Conservation (phyloP, 1,140 invertebrate genomes). For the Marisa cornuarietis region DNA sequence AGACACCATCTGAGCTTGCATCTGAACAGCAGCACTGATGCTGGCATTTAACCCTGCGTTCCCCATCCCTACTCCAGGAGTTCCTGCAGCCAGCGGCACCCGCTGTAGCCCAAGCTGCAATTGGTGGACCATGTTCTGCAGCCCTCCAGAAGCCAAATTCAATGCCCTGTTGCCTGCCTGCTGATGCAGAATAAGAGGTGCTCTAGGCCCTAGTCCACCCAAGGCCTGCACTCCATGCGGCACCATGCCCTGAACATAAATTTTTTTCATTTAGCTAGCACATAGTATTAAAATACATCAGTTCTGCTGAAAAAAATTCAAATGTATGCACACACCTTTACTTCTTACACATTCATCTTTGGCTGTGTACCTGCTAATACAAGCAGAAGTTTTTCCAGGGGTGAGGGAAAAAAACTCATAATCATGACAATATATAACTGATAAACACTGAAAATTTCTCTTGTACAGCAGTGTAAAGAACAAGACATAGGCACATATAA, state of each 20-base stretch:
- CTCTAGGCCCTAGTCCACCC: neutral
- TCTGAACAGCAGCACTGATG: too few relatives aligned
- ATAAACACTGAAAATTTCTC: neutral
- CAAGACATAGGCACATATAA: too few relatives aligned
- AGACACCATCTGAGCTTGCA: too few relatives aligned
- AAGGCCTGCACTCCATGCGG: neutral
- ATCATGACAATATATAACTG: neutral
- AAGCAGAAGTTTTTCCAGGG: constrained; percentile 91
- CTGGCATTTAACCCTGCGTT: too few relatives aligned
- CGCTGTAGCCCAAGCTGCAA: too few relatives aligned
- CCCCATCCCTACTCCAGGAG: too few relatives aligned
- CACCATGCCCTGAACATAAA: neutral
- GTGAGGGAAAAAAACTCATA: constrained; percentile 67
- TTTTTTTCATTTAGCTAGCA: too few relatives aligned
- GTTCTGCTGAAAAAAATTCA: neutral
- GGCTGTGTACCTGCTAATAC: constrained; percentile 76
- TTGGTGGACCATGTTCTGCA: too few relatives aligned
- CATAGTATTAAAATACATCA: too few relatives aligned
- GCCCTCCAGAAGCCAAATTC: too few relatives aligned
- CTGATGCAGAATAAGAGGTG: neutral
- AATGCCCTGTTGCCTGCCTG: neutral
- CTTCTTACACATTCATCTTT: neutral
- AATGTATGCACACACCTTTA: neutral
- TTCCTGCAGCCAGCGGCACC: too few relatives aligned
- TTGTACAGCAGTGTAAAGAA: too few relatives aligned